A percentile compares a stretch with the other conserved stretches of the same genome.
These are phyloP conservation scores for human (Homo sapiens) DNA, from an alignment of 2,113 vertebrate genomes.

Conservation along the genomic window DNA sequence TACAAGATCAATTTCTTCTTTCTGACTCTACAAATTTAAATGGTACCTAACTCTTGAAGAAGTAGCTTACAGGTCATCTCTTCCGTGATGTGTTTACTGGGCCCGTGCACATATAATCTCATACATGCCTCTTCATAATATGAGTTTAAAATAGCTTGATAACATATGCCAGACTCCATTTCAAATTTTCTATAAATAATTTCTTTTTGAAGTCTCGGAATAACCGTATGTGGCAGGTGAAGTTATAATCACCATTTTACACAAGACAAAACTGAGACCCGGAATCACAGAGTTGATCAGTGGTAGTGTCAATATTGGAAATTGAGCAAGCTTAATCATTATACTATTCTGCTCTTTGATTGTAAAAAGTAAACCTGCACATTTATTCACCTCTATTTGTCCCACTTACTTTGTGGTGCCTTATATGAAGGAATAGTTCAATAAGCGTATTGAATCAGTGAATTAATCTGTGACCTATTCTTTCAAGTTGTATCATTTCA, in stretches of 20 bases:
- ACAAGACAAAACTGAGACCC: background rate
- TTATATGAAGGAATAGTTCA: background rate
- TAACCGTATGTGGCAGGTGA: background rate
- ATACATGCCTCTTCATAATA: background rate
- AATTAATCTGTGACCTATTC: background rate
- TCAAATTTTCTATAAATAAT: background rate
- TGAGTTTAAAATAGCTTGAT: background rate
- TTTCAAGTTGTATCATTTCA: background rate
- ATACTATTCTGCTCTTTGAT: background rate
- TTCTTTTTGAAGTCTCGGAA: background rate
- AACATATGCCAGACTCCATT: background rate
- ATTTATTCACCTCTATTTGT: background rate
- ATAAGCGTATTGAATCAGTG: slow-evolving; percentile 4
- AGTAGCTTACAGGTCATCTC: background rate
- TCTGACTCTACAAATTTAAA: background rate
- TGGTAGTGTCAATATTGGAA: background rate
- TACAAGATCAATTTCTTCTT: slow-evolving; percentile 5
- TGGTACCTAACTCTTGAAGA: background rate
- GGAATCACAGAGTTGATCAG: background rate
- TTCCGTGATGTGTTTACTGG: background rate
- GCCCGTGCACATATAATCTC: background rate
- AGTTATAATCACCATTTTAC: background rate
- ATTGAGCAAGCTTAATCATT: background rate
- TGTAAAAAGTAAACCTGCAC: background rate
- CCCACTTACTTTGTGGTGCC: background rate